Evolutionary conservation across 2,888 invertebrate genomes (phyloP).

Genomic region (Conops quadrifasciatus): DNA sequence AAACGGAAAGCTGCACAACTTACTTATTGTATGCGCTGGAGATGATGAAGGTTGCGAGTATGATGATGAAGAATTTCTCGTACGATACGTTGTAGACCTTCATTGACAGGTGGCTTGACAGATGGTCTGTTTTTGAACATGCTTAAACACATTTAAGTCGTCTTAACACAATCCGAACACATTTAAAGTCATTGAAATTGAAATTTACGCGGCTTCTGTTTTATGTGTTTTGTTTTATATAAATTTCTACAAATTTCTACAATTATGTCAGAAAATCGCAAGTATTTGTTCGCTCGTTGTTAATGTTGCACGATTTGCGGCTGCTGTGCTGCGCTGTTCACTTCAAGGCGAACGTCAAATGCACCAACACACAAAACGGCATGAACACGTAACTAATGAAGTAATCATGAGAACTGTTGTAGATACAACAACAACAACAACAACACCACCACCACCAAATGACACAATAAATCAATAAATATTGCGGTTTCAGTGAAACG

Average conservation of each 20-base stretch:
- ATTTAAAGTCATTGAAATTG: background rate
- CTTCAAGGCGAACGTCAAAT: slow-evolving; percentile 15
- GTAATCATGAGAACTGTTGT: slow-evolving; percentile 9
- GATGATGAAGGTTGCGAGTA: background rate
- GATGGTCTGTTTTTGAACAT: background rate
- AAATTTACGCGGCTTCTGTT: background rate
- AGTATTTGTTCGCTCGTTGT: background rate
- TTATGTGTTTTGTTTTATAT: too few relatives aligned
- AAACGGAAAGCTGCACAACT: too few relatives aligned
- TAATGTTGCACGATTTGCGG: background rate
- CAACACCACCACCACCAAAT: background rate
- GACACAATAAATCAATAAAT: slow-evolving; percentile 11
- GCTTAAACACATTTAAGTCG: background rate
- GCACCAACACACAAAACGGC: background rate
- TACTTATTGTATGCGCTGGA: background rate
- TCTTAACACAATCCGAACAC: too few relatives aligned
- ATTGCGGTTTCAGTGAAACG: background rate
- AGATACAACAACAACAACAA: background rate
- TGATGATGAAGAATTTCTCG: too few relatives aligned
- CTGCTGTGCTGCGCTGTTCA: slow-evolving; percentile 6
- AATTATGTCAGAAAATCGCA: too few relatives aligned
- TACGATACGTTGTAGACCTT: too few relatives aligned
- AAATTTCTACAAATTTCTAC: too few relatives aligned
- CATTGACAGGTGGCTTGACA: too few relatives aligned
- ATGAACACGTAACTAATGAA: slow-evolving; percentile 21